Conservation (phyloP, 1,140 invertebrate genomes). For the Drosophila kepulauana region DNA sequence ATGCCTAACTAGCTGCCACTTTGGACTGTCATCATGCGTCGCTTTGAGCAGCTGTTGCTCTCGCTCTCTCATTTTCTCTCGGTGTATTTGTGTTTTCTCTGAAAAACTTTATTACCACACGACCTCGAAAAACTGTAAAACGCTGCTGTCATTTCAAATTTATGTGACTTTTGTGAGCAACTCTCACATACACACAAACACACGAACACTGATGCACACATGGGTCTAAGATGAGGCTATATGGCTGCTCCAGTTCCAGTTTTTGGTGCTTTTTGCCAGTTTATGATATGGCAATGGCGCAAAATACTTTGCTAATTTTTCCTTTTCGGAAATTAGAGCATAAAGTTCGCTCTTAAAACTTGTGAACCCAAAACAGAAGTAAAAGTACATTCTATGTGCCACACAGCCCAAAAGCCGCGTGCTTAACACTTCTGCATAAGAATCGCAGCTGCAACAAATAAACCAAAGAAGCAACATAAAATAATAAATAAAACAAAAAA, state of each 20-base stretch:
- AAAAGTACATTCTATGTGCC: slow-evolving; percentile 36
- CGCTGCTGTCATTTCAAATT: slow-evolving; percentile 80
- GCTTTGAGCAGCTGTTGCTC: slow-evolving; percentile 51
- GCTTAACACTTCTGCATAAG: slow-evolving; percentile 74
- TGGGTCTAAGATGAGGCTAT: slow-evolving; percentile 9
- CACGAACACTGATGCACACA: slow-evolving; percentile 9
- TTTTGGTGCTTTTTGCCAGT: slow-evolving; percentile 52
- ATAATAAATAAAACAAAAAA: neutral
- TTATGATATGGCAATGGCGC: slow-evolving; percentile 81
- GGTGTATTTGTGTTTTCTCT: slow-evolving; percentile 10
- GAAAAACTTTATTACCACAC: slow-evolving; percentile 70
- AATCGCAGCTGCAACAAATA: slow-evolving; percentile 63
- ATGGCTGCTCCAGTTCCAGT: slow-evolving; percentile 50
- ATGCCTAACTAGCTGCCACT: slow-evolving; percentile 48
- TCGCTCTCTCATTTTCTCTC: neutral
- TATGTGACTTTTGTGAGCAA: slow-evolving; percentile 80
- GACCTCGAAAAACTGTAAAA: slow-evolving; percentile 81
- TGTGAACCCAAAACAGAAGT: slow-evolving; percentile 28
- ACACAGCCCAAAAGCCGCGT: slow-evolving; percentile 55
- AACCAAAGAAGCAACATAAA: slow-evolving; percentile 10
- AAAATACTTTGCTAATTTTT: slow-evolving; percentile 82
- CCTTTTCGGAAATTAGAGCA: slow-evolving; percentile 82
- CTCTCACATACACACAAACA: slow-evolving; percentile 15
- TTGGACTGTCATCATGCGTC: slow-evolving; percentile 53
- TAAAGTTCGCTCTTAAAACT: slow-evolving; percentile 79